Conservation (phyloP, 2,888 invertebrate species). For the Nemotelus nigrinus region DNA sequence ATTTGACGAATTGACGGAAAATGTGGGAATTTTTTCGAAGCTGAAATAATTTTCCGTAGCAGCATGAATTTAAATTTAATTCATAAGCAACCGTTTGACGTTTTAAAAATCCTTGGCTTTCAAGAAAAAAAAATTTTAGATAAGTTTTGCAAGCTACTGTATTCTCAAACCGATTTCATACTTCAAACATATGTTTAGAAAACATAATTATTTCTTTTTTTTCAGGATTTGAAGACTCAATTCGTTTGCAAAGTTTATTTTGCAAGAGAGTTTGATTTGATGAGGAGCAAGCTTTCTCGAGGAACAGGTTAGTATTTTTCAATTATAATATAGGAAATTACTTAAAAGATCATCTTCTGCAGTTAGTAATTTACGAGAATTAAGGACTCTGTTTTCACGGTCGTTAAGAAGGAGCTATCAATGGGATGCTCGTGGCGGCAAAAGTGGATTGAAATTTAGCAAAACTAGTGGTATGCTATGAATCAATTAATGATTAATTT, state of each 20-base stretch:
- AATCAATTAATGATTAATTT: no score
- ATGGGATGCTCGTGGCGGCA: slow-evolving; percentile 96
- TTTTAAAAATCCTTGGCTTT: no score
- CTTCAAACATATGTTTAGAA: background rate
- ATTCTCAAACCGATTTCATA: background rate
- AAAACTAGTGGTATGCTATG: slow-evolving; percentile 80
- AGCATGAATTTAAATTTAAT: no score
- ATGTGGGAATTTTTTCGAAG: no score
- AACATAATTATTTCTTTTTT: background rate
- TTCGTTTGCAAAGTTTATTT: slow-evolving; percentile 92
- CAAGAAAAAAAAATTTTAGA: no score
- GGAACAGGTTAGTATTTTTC: slow-evolving; percentile 54
- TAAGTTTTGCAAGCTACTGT: no score
- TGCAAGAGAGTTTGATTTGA: slow-evolving; percentile 87
- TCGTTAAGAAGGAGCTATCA: slow-evolving; percentile 85
- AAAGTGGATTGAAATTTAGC: slow-evolving; percentile 95
- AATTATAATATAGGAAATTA: no score
- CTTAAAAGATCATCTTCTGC: no score
- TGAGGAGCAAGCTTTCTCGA: slow-evolving; percentile 68
- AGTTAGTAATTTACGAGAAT: no score
- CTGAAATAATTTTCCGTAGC: no score
- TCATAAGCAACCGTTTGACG: no score
- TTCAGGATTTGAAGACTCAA: slow-evolving; percentile 73
- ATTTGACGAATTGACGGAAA: no score
- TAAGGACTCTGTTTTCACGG: slow-evolving; percentile 77